These are phyloP conservation scores for Pocillopora verrucosa DNA, from an alignment of 64 coral and sea anemone species.

Conservation along the genomic window DNA sequence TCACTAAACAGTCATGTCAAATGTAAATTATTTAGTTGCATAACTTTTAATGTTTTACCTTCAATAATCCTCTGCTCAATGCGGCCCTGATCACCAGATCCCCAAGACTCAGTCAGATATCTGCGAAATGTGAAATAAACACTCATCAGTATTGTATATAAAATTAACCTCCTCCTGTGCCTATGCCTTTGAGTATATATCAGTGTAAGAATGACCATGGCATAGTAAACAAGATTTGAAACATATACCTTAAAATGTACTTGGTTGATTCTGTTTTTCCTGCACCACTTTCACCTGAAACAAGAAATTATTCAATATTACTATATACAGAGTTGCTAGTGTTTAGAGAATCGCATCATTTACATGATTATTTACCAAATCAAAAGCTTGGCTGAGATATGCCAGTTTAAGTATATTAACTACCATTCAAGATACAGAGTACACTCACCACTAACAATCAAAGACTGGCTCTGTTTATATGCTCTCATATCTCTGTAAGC, in stretches of 20 bases:
- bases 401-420: background rate
- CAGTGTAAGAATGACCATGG: background rate
- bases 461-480: slow-evolving; percentile 95
- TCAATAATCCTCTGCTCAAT: slow-evolving; percentile 98
- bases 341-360: no score
- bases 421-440: background rate
- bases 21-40: no score
- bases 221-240: background rate
- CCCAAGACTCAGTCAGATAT: slow-evolving; percentile 97
- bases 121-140: slow-evolving; percentile 28
- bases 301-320: background rate
- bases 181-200: background rate
- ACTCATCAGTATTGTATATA: no score
- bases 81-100: slow-evolving; percentile 84
- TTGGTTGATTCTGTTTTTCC: slow-evolving; percentile 99
- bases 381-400: no score
- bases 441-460: slow-evolving; percentile 95
- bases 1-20: no score
- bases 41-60: slow-evolving; percentile 37
- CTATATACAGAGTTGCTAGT: background rate
- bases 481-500: slow-evolving; percentile 99
- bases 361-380: no score
- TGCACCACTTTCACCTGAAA: slow-evolving; percentile 97
- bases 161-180: no score
- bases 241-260: slow-evolving; percentile 81